Evolutionary conservation across 2,113 vertebrate genomes (phyloP), one percentile per base, ranked within the genome.

Genomic region (Coracopsis vasa): DNA sequence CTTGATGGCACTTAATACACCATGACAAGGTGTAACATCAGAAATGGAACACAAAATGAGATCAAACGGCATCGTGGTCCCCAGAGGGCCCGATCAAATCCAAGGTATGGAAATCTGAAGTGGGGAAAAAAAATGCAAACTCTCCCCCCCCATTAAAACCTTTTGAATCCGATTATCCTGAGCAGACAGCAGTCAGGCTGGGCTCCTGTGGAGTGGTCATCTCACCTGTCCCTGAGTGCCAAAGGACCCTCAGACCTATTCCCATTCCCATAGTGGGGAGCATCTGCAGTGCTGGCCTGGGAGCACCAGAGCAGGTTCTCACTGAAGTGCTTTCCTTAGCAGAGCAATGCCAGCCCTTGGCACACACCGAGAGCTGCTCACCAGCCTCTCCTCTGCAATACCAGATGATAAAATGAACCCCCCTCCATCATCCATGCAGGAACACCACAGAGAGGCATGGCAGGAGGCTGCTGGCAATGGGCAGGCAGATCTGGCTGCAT

Each of bases 1-100:
- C 94, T 92, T 93, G 94, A 94, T 95, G 97, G 95, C 94, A 96
- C 91, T 72, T 96, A 92, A 97, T 90, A 71, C 91, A 23, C n/a
- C 71, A 4, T 96, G 96, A 98, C 96, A 97, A 90, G 44, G 90
- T 97, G 97, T 97, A 96, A 96, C 97, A 94, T 96, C 94, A 92
- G 96, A 95, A 93, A 64, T 72, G 90, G 42, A 94, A 96, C 91
- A 94, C 92, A 90, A 96, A 96, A 96, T 93, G 96, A 97, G 37
- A 95, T 97, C 94, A 87, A 96, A 96, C 89, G 79, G 95, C 96
- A n/a, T 39, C 21, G 6, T 4, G 44, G 62, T 91, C 96, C 96
- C 95, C 95, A 79, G 95, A 93, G 89, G 85, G 54, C 53, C 81
- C 6, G 20, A 87, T 95, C 80, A 96, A 82, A 97, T 93, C 95